Conservation (phyloP, 2,888 invertebrate species). For the Spicauda simplicius region DNA sequence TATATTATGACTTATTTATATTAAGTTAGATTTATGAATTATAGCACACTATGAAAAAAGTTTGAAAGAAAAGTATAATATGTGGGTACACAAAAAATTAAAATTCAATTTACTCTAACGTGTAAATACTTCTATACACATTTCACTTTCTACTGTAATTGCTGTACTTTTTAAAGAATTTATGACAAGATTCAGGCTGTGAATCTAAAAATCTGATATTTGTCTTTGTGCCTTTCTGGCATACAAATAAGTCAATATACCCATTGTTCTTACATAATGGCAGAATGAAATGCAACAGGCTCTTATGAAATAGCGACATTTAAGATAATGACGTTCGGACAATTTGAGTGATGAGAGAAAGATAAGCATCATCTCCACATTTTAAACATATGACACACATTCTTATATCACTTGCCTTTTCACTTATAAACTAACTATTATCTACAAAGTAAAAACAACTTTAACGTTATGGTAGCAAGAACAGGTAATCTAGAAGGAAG, state of each 20-base stretch:
- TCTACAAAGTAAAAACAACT: slow-evolving; percentile 48
- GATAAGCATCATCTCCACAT: slow-evolving; percentile 26
- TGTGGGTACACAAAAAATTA: too few relatives aligned
- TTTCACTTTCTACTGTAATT: too few relatives aligned
- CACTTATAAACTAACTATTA: slow-evolving; percentile 33
- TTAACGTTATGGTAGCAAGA: slow-evolving; percentile 67
- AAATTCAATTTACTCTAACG: too few relatives aligned
- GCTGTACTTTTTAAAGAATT: too few relatives aligned
- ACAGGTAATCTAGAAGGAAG: slow-evolving; percentile 76
- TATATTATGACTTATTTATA: too few relatives aligned
- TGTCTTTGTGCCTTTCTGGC: background rate
- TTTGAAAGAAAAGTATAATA: too few relatives aligned
- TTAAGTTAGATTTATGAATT: too few relatives aligned
- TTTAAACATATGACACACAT: slow-evolving; percentile 35
- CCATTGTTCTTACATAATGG: slow-evolving; percentile 21
- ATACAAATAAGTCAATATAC: slow-evolving; percentile 8
- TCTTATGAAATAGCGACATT: slow-evolving; percentile 30
- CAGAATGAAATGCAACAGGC: slow-evolving; percentile 14
- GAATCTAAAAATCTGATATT: background rate
- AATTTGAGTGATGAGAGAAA: slow-evolving; percentile 30
- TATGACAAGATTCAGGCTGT: background rate
- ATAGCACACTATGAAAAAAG: too few relatives aligned
- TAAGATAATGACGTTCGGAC: slow-evolving; percentile 24
- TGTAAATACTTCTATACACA: too few relatives aligned
- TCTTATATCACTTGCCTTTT: slow-evolving; percentile 39